A percentile compares a stretch with the other conserved stretches of the same genome.
Evolutionary conservation across 2,113 vertebrate genomes (phyloP).

Genomic region (Muscicapa adusta): DNA sequence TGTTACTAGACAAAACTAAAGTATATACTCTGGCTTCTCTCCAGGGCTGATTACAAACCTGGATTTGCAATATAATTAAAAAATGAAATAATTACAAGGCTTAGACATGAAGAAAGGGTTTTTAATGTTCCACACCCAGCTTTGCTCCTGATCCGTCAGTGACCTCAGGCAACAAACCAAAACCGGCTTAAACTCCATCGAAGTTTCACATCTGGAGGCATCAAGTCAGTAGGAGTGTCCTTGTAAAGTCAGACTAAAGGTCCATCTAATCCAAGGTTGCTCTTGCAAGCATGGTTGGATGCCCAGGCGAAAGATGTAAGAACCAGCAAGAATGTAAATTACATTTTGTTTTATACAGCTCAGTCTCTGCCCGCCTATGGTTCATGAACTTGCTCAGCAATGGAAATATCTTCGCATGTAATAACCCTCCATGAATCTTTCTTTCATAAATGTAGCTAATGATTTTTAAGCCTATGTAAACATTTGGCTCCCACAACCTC

Average conservation of each 20-base stretch:
- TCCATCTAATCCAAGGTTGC: background rate
- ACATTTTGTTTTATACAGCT: background rate
- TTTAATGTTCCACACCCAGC: conserved; percentile 32
- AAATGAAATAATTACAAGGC: conserved; percentile 52
- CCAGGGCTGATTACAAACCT: conserved; percentile 33
- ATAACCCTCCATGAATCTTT: background rate
- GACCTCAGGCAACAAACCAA: conserved; percentile 38
- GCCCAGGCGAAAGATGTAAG: background rate
- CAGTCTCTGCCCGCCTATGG: background rate
- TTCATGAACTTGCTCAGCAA: background rate
- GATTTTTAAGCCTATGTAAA: background rate
- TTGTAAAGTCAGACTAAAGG: background rate
- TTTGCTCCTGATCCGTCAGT: background rate
- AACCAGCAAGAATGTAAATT: background rate
- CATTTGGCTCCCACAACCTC: background rate
- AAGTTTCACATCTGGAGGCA: conserved; percentile 25
- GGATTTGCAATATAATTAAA: conserved; percentile 17
- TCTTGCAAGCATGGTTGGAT: background rate
- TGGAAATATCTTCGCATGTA: background rate
- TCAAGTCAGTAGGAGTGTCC: background rate
- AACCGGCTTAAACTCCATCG: background rate
- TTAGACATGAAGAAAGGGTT: conserved; percentile 29
- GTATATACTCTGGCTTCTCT: conserved; percentile 4
- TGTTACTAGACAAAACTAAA: background rate
- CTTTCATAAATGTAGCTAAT: background rate